These are phyloP conservation scores for Acrossocheilus fasciatus DNA, from an alignment of 2,797 vertebrate genomes.

Conservation along the genomic window DNA sequence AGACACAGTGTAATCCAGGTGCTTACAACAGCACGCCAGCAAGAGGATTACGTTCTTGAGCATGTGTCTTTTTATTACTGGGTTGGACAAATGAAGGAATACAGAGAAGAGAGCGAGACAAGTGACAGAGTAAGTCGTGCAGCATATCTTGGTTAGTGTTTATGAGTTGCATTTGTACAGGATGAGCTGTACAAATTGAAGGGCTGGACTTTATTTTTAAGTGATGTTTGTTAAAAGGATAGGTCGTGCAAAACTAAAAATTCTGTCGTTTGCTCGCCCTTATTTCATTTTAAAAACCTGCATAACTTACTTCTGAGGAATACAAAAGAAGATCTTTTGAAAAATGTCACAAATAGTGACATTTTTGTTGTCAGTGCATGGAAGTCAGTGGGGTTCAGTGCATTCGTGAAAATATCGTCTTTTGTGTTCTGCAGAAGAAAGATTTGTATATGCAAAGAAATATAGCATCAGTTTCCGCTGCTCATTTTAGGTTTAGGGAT, in stretches of 20 bases:
- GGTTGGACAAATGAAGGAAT: constrained; percentile 30
- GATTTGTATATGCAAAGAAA: not conserved
- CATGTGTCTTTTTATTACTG: not conserved
- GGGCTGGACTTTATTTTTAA: not conserved
- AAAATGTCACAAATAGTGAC: not conserved
- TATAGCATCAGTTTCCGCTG: not conserved
- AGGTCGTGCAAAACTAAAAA: not conserved
- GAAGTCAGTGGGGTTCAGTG: not conserved
- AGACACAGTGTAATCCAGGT: constrained; percentile 37
- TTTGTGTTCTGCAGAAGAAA: not conserved
- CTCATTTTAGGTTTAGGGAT: too few species aligned
- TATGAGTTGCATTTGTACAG: not conserved
- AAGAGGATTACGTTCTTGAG: constrained; percentile 40
- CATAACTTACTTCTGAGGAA: not conserved
- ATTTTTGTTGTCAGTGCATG: not conserved
- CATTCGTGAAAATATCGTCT: not conserved
- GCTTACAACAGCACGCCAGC: constrained; percentile 14
- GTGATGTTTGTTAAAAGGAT: not conserved
- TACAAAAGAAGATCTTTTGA: not conserved
- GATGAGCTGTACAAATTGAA: not conserved
- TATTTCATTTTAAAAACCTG: not conserved
- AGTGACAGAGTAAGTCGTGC: not conserved
- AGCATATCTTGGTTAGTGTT: not conserved
- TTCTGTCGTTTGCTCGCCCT: not conserved
- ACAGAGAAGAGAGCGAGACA: not conserved